Conservation (phyloP, 2,888 invertebrate genomes). For the Boloria euphrosyne region DNA sequence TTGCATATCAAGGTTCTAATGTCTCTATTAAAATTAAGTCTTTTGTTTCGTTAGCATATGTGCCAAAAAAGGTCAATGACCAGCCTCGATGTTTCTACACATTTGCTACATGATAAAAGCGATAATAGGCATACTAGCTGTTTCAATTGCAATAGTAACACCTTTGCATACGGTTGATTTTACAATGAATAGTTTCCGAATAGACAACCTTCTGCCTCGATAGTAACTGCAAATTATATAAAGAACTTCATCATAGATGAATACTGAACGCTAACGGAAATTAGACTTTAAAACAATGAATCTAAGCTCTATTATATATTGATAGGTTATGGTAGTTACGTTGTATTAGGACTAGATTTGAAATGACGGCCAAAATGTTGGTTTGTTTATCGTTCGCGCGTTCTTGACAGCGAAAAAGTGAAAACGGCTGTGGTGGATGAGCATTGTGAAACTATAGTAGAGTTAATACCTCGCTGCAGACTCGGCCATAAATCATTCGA, state of each 20-base stretch:
- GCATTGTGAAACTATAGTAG: constrained; percentile 79
- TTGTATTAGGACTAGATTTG: constrained; percentile 53
- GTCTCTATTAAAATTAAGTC: constrained; percentile 69
- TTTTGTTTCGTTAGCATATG: constrained; percentile 79
- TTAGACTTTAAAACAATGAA: constrained; percentile 55
- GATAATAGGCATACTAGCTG: constrained; percentile 47
- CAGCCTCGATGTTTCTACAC: constrained; percentile 80
- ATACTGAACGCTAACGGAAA: constrained; percentile 51
- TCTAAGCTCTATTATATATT: constrained; percentile 53
- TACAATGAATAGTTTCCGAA: constrained; percentile 45
- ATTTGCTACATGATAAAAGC: constrained; percentile 55
- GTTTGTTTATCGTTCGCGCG: constrained; percentile 81
- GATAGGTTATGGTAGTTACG: constrained; percentile 48
- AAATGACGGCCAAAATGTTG: constrained; percentile 79
- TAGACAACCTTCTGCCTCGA: constrained; percentile 63
- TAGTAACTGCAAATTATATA: constrained; percentile 55
- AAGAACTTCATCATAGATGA: constrained; percentile 55
- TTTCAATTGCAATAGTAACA: constrained; percentile 53
- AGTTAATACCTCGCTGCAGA: too few relatives aligned
- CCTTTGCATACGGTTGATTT: constrained; percentile 60
- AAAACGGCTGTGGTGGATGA: constrained; percentile 77
- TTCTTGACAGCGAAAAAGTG: constrained; percentile 83
- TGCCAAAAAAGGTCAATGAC: constrained; percentile 81
- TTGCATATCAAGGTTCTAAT: constrained; percentile 70
- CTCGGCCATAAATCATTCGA: too few relatives aligned